Evolutionary conservation across 2,888 invertebrate genomes (phyloP).

Genomic region (Odontothrips loti): DNA sequence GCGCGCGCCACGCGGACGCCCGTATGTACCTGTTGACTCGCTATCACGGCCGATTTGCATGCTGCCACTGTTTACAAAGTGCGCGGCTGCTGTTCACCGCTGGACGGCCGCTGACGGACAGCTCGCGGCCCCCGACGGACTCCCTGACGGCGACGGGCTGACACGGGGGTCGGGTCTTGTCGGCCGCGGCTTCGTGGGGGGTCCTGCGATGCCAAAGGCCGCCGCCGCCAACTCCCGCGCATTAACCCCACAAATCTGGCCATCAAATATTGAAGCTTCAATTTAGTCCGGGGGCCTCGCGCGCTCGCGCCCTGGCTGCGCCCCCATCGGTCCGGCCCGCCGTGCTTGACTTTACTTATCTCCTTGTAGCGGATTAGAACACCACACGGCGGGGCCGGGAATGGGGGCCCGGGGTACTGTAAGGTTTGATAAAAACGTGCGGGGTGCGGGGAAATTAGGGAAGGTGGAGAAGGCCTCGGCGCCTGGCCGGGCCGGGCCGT

Average conservation of each 20-base stretch:
- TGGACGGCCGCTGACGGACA: too few species aligned
- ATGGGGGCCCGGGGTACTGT: background rate
- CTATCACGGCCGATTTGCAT: too few species aligned
- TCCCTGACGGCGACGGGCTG: background rate
- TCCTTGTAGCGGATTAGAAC: background rate
- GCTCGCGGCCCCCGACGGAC: too few species aligned
- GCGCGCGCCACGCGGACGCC: too few species aligned
- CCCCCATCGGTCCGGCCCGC: background rate
- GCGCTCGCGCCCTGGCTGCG: background rate
- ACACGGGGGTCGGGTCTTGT: background rate
- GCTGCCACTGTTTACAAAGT: too few species aligned
- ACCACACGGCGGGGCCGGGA: background rate
- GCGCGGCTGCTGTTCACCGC: too few species aligned
- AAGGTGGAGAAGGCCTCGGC: constrained; percentile 1
- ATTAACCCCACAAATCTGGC: background rate
- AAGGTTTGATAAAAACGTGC: constrained; percentile 1
- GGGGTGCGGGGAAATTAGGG: background rate
- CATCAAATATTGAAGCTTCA: constrained; percentile 25
- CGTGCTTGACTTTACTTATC: constrained; percentile 12
- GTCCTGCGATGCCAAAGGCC: background rate
- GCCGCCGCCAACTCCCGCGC: background rate
- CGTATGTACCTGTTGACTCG: too few species aligned
- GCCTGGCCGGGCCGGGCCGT: too few species aligned
- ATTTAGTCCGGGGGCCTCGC: background rate
- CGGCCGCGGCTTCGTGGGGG: background rate